Base-by-base conservation (phyloP, 2,797 vertebrate species). In the Botia almorhae region DNA sequence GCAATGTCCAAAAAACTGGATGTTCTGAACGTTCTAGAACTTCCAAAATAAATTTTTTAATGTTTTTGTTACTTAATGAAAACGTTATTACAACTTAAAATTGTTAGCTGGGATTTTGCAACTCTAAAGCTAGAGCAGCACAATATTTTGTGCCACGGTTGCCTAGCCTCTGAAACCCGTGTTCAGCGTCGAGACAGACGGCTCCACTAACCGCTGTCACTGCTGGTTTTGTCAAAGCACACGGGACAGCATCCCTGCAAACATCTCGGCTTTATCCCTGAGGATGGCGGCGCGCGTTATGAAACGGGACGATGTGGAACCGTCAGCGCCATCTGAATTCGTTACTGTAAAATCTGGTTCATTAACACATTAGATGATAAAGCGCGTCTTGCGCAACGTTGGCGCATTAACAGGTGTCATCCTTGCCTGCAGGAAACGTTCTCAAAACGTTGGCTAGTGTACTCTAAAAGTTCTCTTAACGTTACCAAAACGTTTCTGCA, bases 141-240 rank as follows among this genome's bases (percentile, higher is more conserved):
- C 51, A 14, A 10, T 60, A 71, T 56, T 82, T 82, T 74, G 69
- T 78, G 85, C 61, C 74, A 81, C 53, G 72, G 73, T 79, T 78
- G 76, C 77, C 51, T 60, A 48, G 51, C 6, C 53, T 81, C 63
- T 68, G 4, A 33, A 33, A 33, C 76, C 58, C 39, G 65, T 61
- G 60, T 36, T 33, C 51, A 76, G 74, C n/a, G 64, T 48, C n/a
- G 19, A 79, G 48, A 79, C 76, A 79, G 76, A 63, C 76, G 76
- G 78, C 80, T 80, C 48, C 76, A 60, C 82, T 80, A 55, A 84
- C 74, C 75, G 53, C 74, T 81, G 72, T 82, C 83, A 83, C 78
- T 67, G 50, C 50, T 76, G 82, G 29, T 83, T 73, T 76, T 78
- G 58, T 82, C 80, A 77, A 50, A 36, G 71, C 55, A 55, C 56